Evolutionary conservation across 2,888 invertebrate species (phyloP), one percentile per base, ranked within the genome.

Genomic region (Pseudococcus viburni): DNA sequence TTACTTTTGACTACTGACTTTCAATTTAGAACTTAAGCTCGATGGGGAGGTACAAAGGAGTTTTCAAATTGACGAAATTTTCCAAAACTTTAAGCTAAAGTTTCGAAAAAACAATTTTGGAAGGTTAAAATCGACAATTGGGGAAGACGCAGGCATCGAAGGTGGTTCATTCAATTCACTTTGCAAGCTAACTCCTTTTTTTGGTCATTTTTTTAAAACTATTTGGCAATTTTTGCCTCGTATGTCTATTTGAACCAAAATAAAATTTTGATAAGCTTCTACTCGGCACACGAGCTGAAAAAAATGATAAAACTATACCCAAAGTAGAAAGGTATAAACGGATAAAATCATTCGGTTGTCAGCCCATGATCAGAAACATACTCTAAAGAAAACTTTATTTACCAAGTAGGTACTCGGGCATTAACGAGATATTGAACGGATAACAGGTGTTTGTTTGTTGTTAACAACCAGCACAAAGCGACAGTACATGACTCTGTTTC

Each of bases 361-460:
- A 19, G 39, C 33, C 17, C 42, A 42, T n/a, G 42, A 80, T 42
- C 80, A 42, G 42, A 17, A 42, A 80, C 42, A 19, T 39, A 12
- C 19, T 73, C 9, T 19, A 46, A 83, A n/a, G 19, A 46, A 83
- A 39, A 46, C 7, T 83, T 46, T 83, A 83, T 83, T 83, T 46
- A 22, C 19, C 26, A 46, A 46, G 26, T 33, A 33, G 26, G 80
- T 83, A 46, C 46, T 11, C 22, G 6, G 46, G 73, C 22, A 64
- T 64, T 73, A 33, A 17, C 6, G 22, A 83, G 80, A 42, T 42
- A 83, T 83, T 11, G 19, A 46, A 83, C 46, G 42, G 15, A 83
- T 83, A 83, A 83, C 80, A 83, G 80, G 80, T 83, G 80, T 83
- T 46, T 83, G 42, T 83, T 83, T 83, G 42, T 83, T 42, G 80